Base-by-base conservation (phyloP, 1,140 invertebrate genomes). In the Drosophila arizonae region DNA sequence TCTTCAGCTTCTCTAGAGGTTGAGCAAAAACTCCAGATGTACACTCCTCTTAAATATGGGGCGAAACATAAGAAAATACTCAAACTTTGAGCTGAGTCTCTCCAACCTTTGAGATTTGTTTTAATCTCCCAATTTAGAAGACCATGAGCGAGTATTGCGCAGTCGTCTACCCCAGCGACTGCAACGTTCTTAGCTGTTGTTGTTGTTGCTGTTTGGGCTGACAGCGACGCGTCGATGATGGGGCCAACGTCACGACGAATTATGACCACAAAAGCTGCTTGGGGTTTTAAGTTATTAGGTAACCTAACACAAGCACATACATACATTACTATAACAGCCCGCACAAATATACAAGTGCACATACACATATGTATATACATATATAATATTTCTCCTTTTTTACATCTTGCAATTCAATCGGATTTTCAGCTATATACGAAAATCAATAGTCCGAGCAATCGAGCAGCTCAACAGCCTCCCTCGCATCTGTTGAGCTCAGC, bases 241-340 rank as follows among this genome's bases (percentile, higher is more conserved):
- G 46, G 13, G 65, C 15, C 56, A 63, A 56, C 21, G 43, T 17
- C 15, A 56, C 74, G 46, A 81, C 81, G 81, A 86, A 86, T 86
- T 86, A 86, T 86, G 82, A 66, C 71, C 63, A 86, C 86, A 81
- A 86, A 86, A 81, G 81, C 81, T 86, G 82, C 68, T 86, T 86
- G 70, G 82, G 65, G 77, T 86, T 86, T 86, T 86, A 86, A 86
- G 81, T 86, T 86, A 86, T 81, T 81, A 86, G 75, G 63, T 75
- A 86, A 86, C 81, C 85, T 85, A 56, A 46, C 6, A 46, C 43
- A 30, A 30, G 6, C 28, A 30, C 28, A 30, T 30, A 6, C 28
- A 30, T 30, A 15, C 41, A 45, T 15, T 45, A 15, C 78, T 78
- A 39, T 11, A 11, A 39, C 2, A 36, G 33, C 64, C 67, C 71